Evolutionary conservation across 2,797 vertebrate species (phyloP).

Genomic region (Prionace glauca): DNA sequence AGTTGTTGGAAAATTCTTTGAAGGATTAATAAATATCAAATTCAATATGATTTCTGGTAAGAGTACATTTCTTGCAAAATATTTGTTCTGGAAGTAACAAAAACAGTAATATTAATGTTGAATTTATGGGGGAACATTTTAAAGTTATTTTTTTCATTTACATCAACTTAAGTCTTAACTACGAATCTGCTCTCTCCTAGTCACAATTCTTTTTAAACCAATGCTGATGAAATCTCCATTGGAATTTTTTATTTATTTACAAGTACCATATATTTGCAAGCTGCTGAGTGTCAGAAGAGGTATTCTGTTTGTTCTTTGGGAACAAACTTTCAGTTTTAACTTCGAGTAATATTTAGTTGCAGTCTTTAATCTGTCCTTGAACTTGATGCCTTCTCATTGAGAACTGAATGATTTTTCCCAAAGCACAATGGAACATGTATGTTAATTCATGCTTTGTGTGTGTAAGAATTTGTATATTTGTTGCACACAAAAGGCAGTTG

Average conservation of each 20-base stretch:
- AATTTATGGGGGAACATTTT: background rate
- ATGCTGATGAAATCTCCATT: background rate
- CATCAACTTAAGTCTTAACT: slow-evolving; percentile 5
- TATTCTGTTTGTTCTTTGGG: background rate
- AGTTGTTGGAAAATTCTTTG: background rate
- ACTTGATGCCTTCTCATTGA: background rate
- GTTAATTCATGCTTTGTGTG: background rate
- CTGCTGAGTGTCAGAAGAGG: background rate
- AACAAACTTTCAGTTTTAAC: background rate
- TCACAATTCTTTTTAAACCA: background rate
- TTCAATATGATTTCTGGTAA: background rate
- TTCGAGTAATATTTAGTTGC: background rate
- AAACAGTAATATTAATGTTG: background rate
- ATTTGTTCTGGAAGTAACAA: background rate
- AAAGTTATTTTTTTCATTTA: background rate
- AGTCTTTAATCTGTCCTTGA: background rate
- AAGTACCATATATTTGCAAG: background rate
- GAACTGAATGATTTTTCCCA: background rate
- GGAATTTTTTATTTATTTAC: background rate
- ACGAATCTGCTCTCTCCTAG: background rate
- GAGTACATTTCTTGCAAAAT: background rate
- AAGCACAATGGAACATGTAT: background rate
- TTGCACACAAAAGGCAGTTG: background rate
- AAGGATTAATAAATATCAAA: background rate
- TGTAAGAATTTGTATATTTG: background rate